Conservation (phyloP, 2,797 vertebrate species). For the Chaetodon trifasciatus region DNA sequence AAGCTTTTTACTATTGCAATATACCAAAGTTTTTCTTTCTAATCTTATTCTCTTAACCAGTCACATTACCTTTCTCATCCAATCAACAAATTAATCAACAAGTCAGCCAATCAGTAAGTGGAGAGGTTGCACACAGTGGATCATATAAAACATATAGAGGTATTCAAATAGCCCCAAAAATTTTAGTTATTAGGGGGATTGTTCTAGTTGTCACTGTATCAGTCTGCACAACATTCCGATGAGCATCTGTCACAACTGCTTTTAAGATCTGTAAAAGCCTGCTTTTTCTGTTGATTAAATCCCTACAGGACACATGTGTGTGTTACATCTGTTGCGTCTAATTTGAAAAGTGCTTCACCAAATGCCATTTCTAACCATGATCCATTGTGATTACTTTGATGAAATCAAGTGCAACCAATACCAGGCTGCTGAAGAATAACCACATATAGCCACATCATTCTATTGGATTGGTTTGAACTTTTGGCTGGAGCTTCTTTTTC, state of each 20-base stretch:
- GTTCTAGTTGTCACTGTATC: neutral
- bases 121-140: neutral
- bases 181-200: neutral
- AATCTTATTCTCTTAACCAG: neutral
- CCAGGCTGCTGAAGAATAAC: neutral
- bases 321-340: constrained; percentile 20
- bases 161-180: neutral
- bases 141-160: neutral
- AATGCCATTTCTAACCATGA: neutral
- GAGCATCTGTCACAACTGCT: neutral
- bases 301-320: neutral
- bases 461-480: neutral
- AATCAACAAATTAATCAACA: constrained; percentile 14
- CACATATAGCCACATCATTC: neutral
- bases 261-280: neutral
- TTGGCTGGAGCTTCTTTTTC: neutral
- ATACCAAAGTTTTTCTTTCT: no score
- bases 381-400: constrained; percentile 8
- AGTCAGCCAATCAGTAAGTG: constrained; percentile 4
- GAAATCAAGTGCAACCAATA: constrained; percentile 12
- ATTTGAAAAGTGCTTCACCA: constrained; percentile 2
- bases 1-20: no score
- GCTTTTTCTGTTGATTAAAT: constrained; percentile 4
- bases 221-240: neutral
- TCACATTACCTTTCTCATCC: neutral